A percentile compares a stretch with the other conserved stretches of the same genome.
These are phyloP conservation scores for Aleiodes leptofemur DNA, from an alignment of 2,888 invertebrate genomes.

Conservation along the genomic window DNA sequence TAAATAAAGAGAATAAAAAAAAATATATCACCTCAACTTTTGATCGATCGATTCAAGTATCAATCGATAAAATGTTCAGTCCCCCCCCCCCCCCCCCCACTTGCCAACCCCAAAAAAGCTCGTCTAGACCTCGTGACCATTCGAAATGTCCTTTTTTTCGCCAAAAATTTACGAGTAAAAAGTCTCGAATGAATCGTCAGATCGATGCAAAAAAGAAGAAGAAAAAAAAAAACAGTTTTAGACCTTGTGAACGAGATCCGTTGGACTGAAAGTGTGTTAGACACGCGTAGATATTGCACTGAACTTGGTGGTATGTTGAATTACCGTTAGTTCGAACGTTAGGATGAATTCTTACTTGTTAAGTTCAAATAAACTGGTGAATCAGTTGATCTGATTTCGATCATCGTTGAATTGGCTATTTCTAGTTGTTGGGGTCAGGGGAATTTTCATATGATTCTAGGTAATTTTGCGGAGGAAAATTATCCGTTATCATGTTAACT, in stretches of 20 bases:
- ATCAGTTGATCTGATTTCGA: slow-evolving; percentile 35
- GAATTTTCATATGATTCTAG: slow-evolving; percentile 1
- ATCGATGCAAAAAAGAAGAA: not conserved
- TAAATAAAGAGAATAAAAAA: too few relatives aligned
- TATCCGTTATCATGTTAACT: too few relatives aligned
- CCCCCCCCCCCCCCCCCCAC: too few relatives aligned
- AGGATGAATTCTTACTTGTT: slow-evolving; percentile 17
- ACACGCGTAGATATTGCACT: slow-evolving; percentile 34
- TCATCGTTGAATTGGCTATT: slow-evolving; percentile 14
- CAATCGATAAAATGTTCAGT: too few relatives aligned
- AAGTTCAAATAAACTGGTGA: slow-evolving; percentile 34
- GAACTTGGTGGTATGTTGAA: slow-evolving; percentile 23
- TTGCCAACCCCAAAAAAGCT: too few relatives aligned
- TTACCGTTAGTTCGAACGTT: slow-evolving; percentile 28
- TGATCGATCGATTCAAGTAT: too few relatives aligned
- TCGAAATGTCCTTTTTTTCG: too few relatives aligned
- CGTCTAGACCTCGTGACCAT: too few relatives aligned
- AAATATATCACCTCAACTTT: too few relatives aligned
- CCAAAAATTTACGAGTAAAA: not conserved
- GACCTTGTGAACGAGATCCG: slow-evolving; percentile 33
- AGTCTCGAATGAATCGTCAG: not conserved
- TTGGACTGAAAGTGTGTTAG: slow-evolving; percentile 34
- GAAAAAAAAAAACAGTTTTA: slow-evolving; percentile 20
- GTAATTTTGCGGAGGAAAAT: not conserved
- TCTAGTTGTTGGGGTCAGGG: slow-evolving; percentile 4